These are phyloP conservation scores for Cryptops parisi DNA, from an alignment of 2,888 invertebrate genomes.

Conservation along the genomic window DNA sequence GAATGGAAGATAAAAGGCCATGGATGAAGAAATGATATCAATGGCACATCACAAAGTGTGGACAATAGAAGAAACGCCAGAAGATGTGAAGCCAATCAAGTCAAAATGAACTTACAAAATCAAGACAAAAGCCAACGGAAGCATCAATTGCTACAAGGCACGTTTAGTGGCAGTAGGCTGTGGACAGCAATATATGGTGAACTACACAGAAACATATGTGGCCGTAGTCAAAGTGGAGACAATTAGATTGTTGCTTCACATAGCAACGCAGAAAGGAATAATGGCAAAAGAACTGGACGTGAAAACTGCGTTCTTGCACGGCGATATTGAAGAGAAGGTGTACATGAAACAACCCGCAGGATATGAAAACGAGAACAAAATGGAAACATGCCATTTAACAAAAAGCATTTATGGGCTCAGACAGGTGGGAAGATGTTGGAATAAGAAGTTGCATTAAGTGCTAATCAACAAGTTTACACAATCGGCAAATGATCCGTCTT, in stretches of 20 bases:
- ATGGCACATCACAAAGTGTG: constrained; percentile 16
- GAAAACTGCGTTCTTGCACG: constrained; percentile 16
- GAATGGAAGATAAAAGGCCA: no score
- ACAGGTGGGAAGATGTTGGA: constrained; percentile 16
- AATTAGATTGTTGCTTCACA: constrained; percentile 9
- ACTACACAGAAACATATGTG: constrained; percentile 16
- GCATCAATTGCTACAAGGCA: constrained; percentile 14
- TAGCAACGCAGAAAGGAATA: constrained; percentile 7
- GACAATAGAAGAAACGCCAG: constrained; percentile 3
- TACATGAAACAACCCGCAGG: constrained; percentile 17
- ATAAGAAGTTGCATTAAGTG: constrained; percentile 13
- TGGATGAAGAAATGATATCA: constrained; percentile 17
- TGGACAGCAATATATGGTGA: constrained; percentile 12
- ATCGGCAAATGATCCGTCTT: not conserved
- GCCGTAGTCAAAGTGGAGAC: constrained; percentile 13
- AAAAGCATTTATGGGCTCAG: constrained; percentile 16
- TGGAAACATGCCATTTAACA: constrained; percentile 14
- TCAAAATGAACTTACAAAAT: constrained; percentile 18
- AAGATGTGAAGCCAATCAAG: constrained; percentile 9
- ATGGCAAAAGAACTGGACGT: constrained; percentile 13
- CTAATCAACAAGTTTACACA: constrained; percentile 8
- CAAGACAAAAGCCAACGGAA: constrained; percentile 17
- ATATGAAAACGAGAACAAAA: constrained; percentile 8
- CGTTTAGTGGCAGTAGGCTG: constrained; percentile 17
- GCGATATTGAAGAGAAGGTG: constrained; percentile 15